Evolutionary conservation across 2,888 invertebrate genomes (phyloP), one percentile per base, ranked within the genome.

Genomic region (Octodonta nipae): DNA sequence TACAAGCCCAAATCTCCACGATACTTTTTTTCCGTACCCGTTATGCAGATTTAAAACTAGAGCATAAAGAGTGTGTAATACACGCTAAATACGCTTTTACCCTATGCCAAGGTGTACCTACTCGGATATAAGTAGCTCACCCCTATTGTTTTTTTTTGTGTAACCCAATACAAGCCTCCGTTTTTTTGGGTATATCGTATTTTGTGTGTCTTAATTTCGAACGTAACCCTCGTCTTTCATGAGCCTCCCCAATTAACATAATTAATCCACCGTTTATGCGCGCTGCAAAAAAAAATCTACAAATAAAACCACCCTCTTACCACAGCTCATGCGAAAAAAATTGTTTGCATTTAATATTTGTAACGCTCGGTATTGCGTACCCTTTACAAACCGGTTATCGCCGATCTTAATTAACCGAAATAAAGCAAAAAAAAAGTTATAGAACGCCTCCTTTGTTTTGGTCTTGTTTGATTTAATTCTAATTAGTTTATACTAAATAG

Each of bases 271-370:
- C 41, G 34, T 37, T 34, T 32, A 32, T 20, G 33, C 33, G 39
- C 22, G 22, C 3, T 4, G 3, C 36, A 32, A 41, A 41, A 45
- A 44, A 44, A 45, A 45, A 33, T 30, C 37, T 36, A 41, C 40
- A 42, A 45, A 43, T 43, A 43, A 42, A 42, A 41, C 41, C 43
- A 42, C 43, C 43, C 45, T 40, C 39, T 39, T 40, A 38, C 41
- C 44, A 28, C 46, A 40, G 35, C 32, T 25, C 40, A 37, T 37
- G 38, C 36, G 27, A 38, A 40, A 46, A 46, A 46, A 45, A 41
- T 30, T 40, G 43, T 43, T 43, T 43, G 43, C 41, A 39, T 43
- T 43, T 43, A 39, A 38, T 41, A 41, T 43, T 43, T 38, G 43
- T 37, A 39, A 43, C 40, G 40, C 36, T 36, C 29, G 32, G 32